Conservation (phyloP, 2,888 invertebrate species). For the Hermaeophaga mercurialis region DNA sequence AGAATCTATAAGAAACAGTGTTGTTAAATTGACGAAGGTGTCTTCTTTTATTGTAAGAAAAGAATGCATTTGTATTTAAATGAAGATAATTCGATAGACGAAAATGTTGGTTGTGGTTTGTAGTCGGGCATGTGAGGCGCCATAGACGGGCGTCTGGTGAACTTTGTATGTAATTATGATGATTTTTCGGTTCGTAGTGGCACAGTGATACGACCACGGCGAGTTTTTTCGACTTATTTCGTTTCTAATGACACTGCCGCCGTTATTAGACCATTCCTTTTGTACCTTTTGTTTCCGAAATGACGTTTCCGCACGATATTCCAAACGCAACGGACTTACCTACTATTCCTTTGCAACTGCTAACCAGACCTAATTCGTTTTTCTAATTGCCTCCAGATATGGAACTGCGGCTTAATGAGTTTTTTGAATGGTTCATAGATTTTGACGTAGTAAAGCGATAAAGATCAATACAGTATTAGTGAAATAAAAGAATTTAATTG, state of each 20-base stretch:
- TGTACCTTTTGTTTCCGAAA: slow-evolving; percentile 37
- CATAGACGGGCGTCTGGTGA: slow-evolving; percentile 54
- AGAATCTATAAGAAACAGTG: too few relatives aligned
- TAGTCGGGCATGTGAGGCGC: slow-evolving; percentile 45
- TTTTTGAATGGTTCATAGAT: too few relatives aligned
- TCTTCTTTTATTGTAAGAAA: too few relatives aligned
- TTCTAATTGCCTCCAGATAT: not conserved
- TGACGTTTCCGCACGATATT: slow-evolving; percentile 39
- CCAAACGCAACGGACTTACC: slow-evolving; percentile 5
- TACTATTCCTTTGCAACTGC: not conserved
- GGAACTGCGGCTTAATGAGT: too few relatives aligned
- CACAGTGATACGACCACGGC: slow-evolving; percentile 44
- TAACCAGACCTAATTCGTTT: not conserved
- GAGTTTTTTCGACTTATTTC: slow-evolving; percentile 37
- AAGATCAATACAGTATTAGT: too few relatives aligned
- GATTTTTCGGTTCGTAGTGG: slow-evolving; percentile 48
- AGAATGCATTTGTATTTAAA: too few relatives aligned
- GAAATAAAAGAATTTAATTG: too few relatives aligned
- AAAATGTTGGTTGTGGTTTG: slow-evolving; percentile 30
- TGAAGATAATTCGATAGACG: not conserved
- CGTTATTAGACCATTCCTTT: slow-evolving; percentile 42
- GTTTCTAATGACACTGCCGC: slow-evolving; percentile 43
- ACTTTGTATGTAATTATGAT: slow-evolving; percentile 54
- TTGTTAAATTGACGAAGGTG: too few relatives aligned
- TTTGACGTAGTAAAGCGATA: too few relatives aligned